Evolutionary conservation across 2,113 vertebrate genomes (phyloP).

Genomic region (Burhinus oedicnemus): DNA sequence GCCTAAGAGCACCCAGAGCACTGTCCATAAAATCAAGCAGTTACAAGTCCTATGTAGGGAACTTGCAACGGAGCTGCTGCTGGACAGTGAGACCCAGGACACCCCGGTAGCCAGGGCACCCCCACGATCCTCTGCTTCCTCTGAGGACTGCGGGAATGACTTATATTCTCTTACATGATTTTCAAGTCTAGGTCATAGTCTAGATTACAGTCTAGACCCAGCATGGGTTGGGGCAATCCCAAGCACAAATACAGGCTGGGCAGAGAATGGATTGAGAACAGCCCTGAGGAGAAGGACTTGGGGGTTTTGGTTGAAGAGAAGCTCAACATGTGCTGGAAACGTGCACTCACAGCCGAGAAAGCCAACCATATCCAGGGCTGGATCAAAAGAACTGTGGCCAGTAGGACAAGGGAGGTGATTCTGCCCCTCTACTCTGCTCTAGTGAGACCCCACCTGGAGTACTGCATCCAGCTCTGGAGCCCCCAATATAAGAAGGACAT

Average conservation of each 20-base stretch:
- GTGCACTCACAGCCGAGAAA: not conserved
- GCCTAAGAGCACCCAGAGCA: not conserved
- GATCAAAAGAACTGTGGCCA: not conserved
- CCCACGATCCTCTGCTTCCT: not conserved
- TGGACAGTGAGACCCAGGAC: not conserved
- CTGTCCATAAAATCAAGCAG: not conserved
- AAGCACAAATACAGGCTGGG: not conserved
- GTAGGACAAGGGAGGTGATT: not conserved
- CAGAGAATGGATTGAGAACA: not conserved
- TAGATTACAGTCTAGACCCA: not conserved
- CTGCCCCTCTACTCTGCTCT: not conserved
- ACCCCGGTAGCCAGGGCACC: fast-evolving
- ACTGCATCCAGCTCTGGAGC: not conserved
- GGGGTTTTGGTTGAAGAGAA: not conserved
- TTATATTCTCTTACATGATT: not conserved
- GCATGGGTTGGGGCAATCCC: not conserved
- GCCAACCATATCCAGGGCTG: not conserved
- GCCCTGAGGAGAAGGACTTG: not conserved
- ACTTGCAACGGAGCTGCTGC: not conserved
- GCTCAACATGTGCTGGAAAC: not conserved
- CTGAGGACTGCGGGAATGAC: not conserved
- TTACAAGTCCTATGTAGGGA: not conserved
- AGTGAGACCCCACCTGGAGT: not conserved
- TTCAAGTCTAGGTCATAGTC: not conserved
- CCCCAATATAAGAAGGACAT: not conserved